A percentile compares a stretch with the other conserved stretches of the same genome.
These are phyloP conservation scores for Arbacia lixula DNA, from an alignment of 53 echinoderm and acorn worm species.

Conservation along the genomic window DNA sequence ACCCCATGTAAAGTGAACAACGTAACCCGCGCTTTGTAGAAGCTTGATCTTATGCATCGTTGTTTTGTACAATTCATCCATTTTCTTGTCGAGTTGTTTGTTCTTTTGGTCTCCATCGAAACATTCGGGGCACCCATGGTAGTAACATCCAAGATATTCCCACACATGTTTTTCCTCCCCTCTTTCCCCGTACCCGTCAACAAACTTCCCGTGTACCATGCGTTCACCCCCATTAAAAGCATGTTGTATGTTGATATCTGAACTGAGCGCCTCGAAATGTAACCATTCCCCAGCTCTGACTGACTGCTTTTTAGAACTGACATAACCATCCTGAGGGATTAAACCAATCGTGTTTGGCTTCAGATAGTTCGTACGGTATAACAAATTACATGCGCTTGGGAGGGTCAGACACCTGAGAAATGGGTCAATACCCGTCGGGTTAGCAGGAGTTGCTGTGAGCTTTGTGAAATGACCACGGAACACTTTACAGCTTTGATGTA, in stretches of 20 bases:
- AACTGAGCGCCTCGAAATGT: not conserved
- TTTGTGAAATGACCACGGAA: not conserved
- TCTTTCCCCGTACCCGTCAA: not conserved
- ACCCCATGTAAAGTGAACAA: not conserved
- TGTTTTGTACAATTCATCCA: not conserved
- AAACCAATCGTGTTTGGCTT: slow-evolving; percentile 9
- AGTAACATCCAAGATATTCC: slow-evolving; percentile 8
- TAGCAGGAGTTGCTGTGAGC: not conserved
- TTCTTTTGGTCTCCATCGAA: too few relatives aligned
- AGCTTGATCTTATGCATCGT: not conserved
- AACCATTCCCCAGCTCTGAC: slow-evolving; percentile 13
- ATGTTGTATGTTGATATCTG: not conserved
- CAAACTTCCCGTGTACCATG: not conserved
- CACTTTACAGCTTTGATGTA: slow-evolving; percentile 4
- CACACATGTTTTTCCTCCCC: slow-evolving; percentile 4
- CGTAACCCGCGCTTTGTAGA: not conserved
- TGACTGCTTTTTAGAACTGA: slow-evolving; percentile 1
- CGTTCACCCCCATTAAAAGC: slow-evolving; percentile 5
- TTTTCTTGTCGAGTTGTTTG: not conserved
- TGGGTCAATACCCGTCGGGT: not conserved
- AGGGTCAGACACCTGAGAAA: not conserved
- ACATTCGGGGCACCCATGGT: not conserved
- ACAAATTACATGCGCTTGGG: not conserved
- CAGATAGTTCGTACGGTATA: not conserved
- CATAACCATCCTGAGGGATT: slow-evolving; percentile 22